Base-by-base conservation (phyloP, 2,888 invertebrate species). In the Drosophila tanythrix region DNA sequence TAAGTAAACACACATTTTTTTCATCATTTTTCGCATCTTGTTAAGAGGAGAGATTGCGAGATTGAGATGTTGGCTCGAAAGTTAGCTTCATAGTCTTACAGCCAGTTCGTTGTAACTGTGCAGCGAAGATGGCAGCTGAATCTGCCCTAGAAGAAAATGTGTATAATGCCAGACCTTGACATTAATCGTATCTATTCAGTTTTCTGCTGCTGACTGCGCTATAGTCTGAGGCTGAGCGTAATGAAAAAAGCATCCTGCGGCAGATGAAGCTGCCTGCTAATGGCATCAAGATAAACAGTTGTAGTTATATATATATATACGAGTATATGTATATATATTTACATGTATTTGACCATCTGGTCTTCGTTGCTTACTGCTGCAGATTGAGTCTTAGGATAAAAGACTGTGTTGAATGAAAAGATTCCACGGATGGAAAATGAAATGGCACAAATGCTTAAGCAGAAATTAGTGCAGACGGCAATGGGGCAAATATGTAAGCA, bases 381-480 rank as follows among this genome's bases (percentile, higher is more conserved):
- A 25, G 13, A n/a, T 40, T 56, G 29, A 21, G 29, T 4, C 29
- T 15, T n/a, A 15, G 25, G 21, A 25, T 31, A n/a, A 8, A n/a
- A 46, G 25, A 31, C 8, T 15, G 27, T n/a, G 48, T 29, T 33
- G 27, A 40, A 56, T 35, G 21, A 25, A 51, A 50, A 57, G 27
- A 60, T 35, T 40, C 13, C 60, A 25, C 11, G 21, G 70, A 51
- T 58, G 46, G 31, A n/a, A 60, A 79, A 75, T 75, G 38, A 64
- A 69, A 63, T 60, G 68, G 57, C 62, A 13, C 29, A 18, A 18
- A 21, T 52, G 51, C 21, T 48, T 50, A 36, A 46, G 27, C 52
- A 21, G 21, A 38, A 33, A 58, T 59, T 40, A 21, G 2, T 33
- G 55, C 58, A 35, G 56, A 52, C 46, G 51, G n/a, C 36, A 55